These are phyloP conservation scores for Xiphophorus couchianus DNA, from an alignment of 2,113 vertebrate genomes.

Conservation along the genomic window DNA sequence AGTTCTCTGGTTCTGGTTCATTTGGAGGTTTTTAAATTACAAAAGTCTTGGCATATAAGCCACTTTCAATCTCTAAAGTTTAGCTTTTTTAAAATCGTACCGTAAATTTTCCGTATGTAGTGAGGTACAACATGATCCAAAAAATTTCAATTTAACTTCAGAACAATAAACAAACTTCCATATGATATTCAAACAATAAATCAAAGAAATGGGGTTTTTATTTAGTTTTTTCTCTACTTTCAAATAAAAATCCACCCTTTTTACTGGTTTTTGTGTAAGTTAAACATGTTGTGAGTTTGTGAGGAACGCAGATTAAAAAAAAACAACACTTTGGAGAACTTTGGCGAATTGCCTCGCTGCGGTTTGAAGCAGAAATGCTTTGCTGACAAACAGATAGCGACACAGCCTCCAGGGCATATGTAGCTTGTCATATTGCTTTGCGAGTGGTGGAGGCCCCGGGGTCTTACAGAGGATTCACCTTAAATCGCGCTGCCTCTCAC, in stretches of 20 bases:
- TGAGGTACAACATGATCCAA: no score
- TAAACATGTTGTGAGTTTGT: slow-evolving; percentile 22
- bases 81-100: no score
- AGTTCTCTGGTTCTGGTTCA: no score
- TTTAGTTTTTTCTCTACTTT: slow-evolving; percentile 2
- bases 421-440: slow-evolving; percentile 63
- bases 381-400: slow-evolving; percentile 70
- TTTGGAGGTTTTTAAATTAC: no score
- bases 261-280: no score
- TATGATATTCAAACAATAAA: background rate
- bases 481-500: slow-evolving; percentile 43
- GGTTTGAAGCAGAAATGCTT: slow-evolving; percentile 63
- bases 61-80: no score
- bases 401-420: slow-evolving; percentile 54
- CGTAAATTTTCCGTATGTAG: no score
- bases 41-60: no score
- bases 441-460: slow-evolving; percentile 43
- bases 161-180: background rate
- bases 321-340: slow-evolving; percentile 51
- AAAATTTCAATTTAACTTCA: no score
- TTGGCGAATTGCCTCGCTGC: slow-evolving; percentile 45
- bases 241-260: slow-evolving; percentile 24
- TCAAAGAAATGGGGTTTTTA: background rate
- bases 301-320: slow-evolving; percentile 54
- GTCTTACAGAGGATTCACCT: slow-evolving; percentile 61